These are phyloP conservation scores for Sapajus apella DNA, from an alignment of 2,113 vertebrate genomes.

Conservation along the genomic window DNA sequence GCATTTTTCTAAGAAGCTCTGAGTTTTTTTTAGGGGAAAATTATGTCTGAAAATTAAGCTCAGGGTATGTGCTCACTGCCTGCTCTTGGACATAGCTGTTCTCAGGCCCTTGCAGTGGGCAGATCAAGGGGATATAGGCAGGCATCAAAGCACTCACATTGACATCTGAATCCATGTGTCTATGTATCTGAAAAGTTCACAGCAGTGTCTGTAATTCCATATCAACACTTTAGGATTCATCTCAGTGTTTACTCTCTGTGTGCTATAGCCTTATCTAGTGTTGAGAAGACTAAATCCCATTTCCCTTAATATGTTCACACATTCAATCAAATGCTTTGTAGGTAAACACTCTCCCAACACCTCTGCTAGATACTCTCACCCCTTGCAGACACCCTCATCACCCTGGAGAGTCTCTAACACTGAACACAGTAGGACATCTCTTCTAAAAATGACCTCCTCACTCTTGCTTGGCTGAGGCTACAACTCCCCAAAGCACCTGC, in stretches of 20 bases:
- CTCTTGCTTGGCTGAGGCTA: neutral
- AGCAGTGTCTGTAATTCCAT: neutral
- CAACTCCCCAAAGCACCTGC: neutral
- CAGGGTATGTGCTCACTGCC: neutral
- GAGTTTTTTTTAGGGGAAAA: neutral
- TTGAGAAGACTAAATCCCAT: neutral
- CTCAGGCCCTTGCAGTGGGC: neutral
- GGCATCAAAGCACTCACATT: accelerated
- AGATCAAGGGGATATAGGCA: neutral
- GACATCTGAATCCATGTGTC: too few relatives aligned
- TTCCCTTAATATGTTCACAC: neutral
- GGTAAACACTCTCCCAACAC: neutral
- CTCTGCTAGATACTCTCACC: accelerated
- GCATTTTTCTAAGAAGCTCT: neutral
- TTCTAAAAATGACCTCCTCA: neutral
- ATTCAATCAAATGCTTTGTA: neutral
- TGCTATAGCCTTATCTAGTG: neutral
- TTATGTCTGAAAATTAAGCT: neutral
- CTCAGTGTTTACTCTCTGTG: neutral
- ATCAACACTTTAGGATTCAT: neutral
- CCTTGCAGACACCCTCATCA: neutral
- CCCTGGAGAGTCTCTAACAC: neutral
- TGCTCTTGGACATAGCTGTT: accelerated
- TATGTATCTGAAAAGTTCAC: neutral
- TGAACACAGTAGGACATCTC: neutral